These are phyloP conservation scores for Reticulitermes lucifugus DNA, from an alignment of 2,888 invertebrate genomes.

Conservation along the genomic window DNA sequence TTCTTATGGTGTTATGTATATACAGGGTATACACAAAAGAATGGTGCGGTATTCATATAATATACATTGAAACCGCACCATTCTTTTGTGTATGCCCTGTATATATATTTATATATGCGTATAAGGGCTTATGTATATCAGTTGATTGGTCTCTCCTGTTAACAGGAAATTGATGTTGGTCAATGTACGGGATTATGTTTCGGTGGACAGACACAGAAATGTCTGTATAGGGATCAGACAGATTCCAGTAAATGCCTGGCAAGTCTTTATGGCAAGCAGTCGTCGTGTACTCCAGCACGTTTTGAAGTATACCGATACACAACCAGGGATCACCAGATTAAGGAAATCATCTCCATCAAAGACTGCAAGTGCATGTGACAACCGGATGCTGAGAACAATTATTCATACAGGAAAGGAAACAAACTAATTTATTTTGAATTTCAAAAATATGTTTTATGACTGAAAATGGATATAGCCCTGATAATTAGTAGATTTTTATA, in stretches of 20 bases:
- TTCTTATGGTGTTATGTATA: too few relatives aligned
- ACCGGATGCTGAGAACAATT: not conserved
- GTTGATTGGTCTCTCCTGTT: not conserved
- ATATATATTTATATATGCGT: too few relatives aligned
- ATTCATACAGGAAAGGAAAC: not conserved
- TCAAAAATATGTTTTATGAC: constrained; percentile 5
- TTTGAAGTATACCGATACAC: constrained; percentile 62
- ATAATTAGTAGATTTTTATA: too few relatives aligned
- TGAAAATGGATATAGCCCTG: not conserved
- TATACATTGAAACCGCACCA: too few relatives aligned
- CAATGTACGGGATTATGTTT: constrained; percentile 63
- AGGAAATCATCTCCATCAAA: constrained; percentile 62
- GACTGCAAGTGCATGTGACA: constrained; percentile 61
- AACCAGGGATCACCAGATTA: constrained; percentile 53
- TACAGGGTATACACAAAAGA: too few relatives aligned
- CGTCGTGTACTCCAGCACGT: constrained; percentile 60
- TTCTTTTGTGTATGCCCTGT: too few relatives aligned
- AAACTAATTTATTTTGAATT: not conserved
- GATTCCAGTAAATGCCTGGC: constrained; percentile 60
- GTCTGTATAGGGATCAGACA: constrained; percentile 56
- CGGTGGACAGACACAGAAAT: constrained; percentile 53
- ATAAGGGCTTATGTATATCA: too few relatives aligned
- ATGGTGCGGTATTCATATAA: too few relatives aligned
- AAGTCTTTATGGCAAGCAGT: constrained; percentile 56
- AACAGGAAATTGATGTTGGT: constrained; percentile 63